Conservation (phyloP, 1,140 invertebrate genomes). For the Ganaspis sp. region DNA sequence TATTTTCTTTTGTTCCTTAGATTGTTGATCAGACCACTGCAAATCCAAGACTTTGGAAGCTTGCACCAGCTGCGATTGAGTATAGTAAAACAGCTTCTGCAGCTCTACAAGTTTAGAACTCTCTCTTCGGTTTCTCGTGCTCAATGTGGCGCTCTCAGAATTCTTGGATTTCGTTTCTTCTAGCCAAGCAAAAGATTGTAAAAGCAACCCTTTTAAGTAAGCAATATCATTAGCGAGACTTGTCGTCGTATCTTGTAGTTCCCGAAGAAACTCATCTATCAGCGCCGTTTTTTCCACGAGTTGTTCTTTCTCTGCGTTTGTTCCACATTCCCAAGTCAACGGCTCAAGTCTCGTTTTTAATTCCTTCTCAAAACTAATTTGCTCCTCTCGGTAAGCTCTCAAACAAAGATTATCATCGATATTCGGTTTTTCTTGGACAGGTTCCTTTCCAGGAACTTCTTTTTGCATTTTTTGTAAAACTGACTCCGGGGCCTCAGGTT, state of each 20-base stretch:
- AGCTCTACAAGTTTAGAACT: conserved; percentile 68
- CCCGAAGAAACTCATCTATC: conserved; percentile 73
- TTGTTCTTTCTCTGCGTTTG: conserved; percentile 73
- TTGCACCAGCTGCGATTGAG: conserved; percentile 72
- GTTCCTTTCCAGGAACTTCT: neutral
- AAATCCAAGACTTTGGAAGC: conserved; percentile 70
- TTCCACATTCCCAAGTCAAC: conserved; percentile 67
- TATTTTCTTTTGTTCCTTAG: conserved; percentile 60
- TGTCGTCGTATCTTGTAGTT: conserved; percentile 74
- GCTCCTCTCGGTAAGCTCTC: conserved; percentile 68
- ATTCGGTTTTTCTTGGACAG: conserved; percentile 38
- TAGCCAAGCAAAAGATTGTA: conserved; percentile 75
- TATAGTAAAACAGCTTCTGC: conserved; percentile 67
- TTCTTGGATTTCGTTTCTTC: conserved; percentile 74
- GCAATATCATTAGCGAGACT: conserved; percentile 69
- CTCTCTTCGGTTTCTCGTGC: conserved; percentile 61
- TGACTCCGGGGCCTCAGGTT: conserved; percentile 19
- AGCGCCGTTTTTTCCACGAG: conserved; percentile 68
- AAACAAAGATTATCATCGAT: conserved; percentile 62
- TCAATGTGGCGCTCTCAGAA: conserved; percentile 51
- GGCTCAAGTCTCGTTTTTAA: conserved; percentile 63
- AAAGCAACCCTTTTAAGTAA: conserved; percentile 67
- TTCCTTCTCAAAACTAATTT: conserved; percentile 76
- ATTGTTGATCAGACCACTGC: conserved; percentile 67
- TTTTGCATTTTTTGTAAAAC: conserved; percentile 30